Conservation (phyloP, 2,888 invertebrate genomes). For the Temnothorax rugatulus region DNA sequence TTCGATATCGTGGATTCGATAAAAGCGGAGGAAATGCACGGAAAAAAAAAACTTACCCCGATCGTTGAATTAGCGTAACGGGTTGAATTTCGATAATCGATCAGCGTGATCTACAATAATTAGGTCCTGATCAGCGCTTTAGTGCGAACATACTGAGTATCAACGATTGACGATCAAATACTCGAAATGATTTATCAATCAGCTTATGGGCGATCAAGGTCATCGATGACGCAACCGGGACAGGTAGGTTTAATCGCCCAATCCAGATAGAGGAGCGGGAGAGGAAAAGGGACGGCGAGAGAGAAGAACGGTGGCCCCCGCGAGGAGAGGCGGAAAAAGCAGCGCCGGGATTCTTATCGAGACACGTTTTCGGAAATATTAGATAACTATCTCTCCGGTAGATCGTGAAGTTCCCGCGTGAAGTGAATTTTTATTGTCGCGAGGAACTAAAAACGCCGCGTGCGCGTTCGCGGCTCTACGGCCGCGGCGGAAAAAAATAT, state of each 20-base stretch:
- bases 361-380: slow-evolving; percentile 22
- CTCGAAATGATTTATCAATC: slow-evolving; percentile 80
- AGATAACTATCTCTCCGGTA: background rate
- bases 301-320: background rate
- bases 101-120: slow-evolving; percentile 77
- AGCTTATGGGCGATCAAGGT: slow-evolving; percentile 75
- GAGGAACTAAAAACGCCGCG: background rate
- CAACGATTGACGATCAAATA: slow-evolving; percentile 67
- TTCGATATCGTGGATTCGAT: background rate
- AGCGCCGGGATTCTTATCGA: slow-evolving; percentile 43
- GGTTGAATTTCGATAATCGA: slow-evolving; percentile 67
- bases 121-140: slow-evolving; percentile 77
- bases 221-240: slow-evolving; percentile 72
- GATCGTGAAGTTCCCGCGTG: background rate
- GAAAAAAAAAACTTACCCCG: slow-evolving; percentile 64
- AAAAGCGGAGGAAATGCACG: background rate
- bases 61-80: slow-evolving; percentile 20
- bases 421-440: background rate
- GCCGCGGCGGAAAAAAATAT: slow-evolving; percentile 29
- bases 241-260: slow-evolving; percentile 61
- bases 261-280: slow-evolving; percentile 54
- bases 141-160: slow-evolving; percentile 75
- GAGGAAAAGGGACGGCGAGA: background rate
- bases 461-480: background rate
- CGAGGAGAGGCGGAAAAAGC: background rate